phyloP scores from a whole-genome alignment of 1,140 invertebrate species.

The Bombus waltoni region DNA sequence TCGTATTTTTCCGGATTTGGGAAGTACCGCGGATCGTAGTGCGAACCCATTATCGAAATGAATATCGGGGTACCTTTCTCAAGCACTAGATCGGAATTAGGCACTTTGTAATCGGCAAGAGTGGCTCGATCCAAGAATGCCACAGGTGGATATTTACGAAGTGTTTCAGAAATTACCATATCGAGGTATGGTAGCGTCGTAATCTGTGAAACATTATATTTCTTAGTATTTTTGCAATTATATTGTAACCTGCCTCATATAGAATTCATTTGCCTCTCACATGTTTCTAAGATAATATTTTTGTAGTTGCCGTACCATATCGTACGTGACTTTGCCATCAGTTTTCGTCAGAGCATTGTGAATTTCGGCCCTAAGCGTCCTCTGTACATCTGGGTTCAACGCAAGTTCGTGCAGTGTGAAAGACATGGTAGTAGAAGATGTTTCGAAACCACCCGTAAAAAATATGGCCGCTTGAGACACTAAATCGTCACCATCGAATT shows the following conservation, averaged over 20 bases:
- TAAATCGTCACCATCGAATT: too few relatives aligned
- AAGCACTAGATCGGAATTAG: conserved; percentile 82
- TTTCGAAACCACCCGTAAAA: too few relatives aligned
- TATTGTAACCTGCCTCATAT: rapidly evolving
- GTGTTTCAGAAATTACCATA: conserved; percentile 81
- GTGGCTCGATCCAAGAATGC: conserved; percentile 81
- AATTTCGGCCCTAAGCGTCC: conserved; percentile 83
- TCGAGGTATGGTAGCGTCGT: conserved; percentile 60
- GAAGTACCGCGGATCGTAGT: rapidly evolving
- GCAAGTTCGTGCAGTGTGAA: conserved; percentile 85
- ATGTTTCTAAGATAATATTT: background rate
- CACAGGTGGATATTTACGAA: conserved; percentile 85
- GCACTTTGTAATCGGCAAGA: conserved; percentile 78
- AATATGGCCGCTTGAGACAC: too few relatives aligned
- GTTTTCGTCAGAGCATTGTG: conserved; percentile 75
- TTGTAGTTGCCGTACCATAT: conserved; percentile 70
- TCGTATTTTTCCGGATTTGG: conserved; percentile 85
- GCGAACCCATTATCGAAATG: too few relatives aligned
- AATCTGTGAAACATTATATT: conserved; percentile 14
- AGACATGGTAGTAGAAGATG: too few relatives aligned
- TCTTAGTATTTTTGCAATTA: background rate
- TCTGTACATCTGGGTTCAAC: conserved; percentile 83
- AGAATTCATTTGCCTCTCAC: rapidly evolving
- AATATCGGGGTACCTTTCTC: conserved; percentile 53
- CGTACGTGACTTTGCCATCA: conserved; percentile 81